Percentiles rank a stretch among this genome's conserved stretches.
Evolutionary conservation across 2,113 vertebrate species (phyloP).

Genomic region (Vireo altiloquus): DNA sequence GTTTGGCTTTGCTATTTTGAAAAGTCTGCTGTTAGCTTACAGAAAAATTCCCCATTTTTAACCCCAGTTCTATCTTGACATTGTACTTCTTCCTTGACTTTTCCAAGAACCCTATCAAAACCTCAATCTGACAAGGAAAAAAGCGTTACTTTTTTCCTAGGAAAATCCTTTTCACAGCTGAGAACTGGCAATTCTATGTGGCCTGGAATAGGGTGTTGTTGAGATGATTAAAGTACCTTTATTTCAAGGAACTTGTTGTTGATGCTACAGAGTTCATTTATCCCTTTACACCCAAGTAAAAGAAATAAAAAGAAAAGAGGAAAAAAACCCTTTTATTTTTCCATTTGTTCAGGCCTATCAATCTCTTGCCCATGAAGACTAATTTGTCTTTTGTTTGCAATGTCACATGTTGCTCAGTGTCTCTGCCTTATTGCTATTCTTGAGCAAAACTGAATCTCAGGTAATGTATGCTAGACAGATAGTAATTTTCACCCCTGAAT

Average conservation of each 20-base stretch:
- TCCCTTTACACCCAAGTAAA: not conserved
- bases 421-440: conserved; percentile 26
- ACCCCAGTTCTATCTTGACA: not conserved
- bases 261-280: not conserved
- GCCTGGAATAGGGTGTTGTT: not conserved
- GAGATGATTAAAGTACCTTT: not conserved
- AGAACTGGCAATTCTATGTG: not conserved
- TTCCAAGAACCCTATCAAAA: not conserved
- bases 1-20: not conserved
- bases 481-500: conserved; percentile 3
- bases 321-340: not conserved
- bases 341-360: not conserved
- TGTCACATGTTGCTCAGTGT: conserved; percentile 12
- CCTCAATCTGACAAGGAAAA: not conserved
- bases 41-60: not conserved
- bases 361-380: not conserved
- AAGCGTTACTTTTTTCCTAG: not conserved
- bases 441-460: conserved; percentile 2
- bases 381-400: conserved; percentile 32
- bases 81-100: not conserved
- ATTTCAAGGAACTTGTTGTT: not conserved
- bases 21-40: not conserved
- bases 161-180: not conserved
- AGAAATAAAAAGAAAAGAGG: not conserved
- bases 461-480: conserved; percentile 12